Evolutionary conservation across 2,888 invertebrate species (phyloP).

Genomic region (Kryphioiulus occultus): DNA sequence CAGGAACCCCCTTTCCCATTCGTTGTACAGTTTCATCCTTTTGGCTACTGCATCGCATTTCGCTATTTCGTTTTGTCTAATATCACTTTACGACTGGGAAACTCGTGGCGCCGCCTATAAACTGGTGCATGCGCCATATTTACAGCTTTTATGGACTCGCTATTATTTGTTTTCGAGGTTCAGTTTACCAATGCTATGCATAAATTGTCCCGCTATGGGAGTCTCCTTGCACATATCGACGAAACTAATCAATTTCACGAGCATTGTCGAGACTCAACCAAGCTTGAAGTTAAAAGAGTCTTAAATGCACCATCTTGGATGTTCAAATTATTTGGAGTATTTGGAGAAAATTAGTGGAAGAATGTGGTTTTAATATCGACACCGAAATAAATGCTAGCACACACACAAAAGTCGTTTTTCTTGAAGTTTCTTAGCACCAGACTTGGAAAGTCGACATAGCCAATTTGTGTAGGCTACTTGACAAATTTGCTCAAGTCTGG

Average conservation of each 20-base stretch:
- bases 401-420: too few species aligned
- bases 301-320: neutral
- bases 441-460: too few species aligned
- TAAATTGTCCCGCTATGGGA: neutral
- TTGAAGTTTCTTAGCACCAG: too few species aligned
- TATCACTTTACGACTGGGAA: neutral
- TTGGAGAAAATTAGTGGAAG: too few species aligned
- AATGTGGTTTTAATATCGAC: too few species aligned
- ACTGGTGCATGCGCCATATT: neutral
- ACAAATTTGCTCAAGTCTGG: too few species aligned
- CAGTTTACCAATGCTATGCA: neutral
- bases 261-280: neutral
- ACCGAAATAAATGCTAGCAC: too few species aligned
- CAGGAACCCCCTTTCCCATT: neutral
- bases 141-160: neutral
- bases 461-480: too few species aligned
- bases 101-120: neutral
- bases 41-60: neutral
- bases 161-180: slow-evolving; percentile 10
- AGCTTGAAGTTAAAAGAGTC: neutral
- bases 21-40: neutral
- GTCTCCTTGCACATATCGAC: neutral
- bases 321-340: neutral
- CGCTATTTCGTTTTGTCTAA: slow-evolving; percentile 1
- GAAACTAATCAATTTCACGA: neutral